A percentile compares a stretch with the other conserved stretches of the same genome.
phyloP scores from a whole-genome alignment of 2,797 vertebrate species.

The Columba guinea region DNA sequence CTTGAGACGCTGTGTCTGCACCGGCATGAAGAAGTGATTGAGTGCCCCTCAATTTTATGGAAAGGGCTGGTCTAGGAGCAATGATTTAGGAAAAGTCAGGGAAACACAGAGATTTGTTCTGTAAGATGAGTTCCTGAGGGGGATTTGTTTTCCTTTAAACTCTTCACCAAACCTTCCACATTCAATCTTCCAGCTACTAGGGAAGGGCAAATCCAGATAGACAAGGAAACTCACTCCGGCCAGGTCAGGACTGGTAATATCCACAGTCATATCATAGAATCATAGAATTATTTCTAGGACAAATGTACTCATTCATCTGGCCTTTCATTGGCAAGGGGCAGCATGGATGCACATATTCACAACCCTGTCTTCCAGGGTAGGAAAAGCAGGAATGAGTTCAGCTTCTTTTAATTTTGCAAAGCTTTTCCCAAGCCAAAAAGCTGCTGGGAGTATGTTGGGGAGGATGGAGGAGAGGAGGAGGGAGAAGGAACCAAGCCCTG shows the following conservation, averaged over 20 bases:
- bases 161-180: background rate
- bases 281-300: too few species aligned
- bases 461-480: background rate
- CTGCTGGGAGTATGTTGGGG: background rate
- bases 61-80: background rate
- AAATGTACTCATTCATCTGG: accelerated
- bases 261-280: background rate
- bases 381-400: background rate
- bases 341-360: accelerated
- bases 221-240: background rate
- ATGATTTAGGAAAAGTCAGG: background rate
- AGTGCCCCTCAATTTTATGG: background rate
- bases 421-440: background rate
- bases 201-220: background rate
- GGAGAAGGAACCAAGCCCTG: background rate
- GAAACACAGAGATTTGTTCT: background rate
- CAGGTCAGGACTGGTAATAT: background rate
- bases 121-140: background rate
- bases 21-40: background rate
- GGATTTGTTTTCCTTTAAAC: background rate
- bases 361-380: background rate
- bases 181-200: background rate
- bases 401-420: background rate
- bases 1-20: background rate
- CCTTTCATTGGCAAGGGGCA: accelerated